Percentiles rank a stretch among this genome's conserved stretches.
Conservation (phyloP, 2,797 vertebrate species). For the Parambassis ranga region DNA sequence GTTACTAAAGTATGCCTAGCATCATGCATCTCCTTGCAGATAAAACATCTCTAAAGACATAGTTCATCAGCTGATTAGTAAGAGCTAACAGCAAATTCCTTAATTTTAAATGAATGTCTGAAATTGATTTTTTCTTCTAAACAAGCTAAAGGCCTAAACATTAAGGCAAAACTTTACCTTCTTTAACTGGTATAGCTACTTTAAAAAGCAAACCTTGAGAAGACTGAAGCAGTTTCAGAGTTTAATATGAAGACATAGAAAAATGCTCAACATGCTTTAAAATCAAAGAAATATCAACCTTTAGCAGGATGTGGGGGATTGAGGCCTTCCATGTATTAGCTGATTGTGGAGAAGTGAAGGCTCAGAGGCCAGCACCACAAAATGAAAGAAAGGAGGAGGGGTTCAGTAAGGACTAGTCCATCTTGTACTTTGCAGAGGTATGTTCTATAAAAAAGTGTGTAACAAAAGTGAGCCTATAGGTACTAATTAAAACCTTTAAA, state of each 20-base stretch:
- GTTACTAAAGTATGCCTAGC: neutral
- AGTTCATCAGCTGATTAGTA: neutral
- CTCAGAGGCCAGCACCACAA: slow-evolving; percentile 42
- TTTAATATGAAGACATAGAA: too few species aligned
- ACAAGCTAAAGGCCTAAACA: neutral
- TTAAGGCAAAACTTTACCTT: neutral
- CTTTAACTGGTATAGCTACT: neutral
- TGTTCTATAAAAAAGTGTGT: slow-evolving; percentile 10
- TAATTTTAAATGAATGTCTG: neutral
- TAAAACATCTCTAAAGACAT: neutral
- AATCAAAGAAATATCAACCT: slow-evolving; percentile 35
- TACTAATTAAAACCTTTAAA: neutral
- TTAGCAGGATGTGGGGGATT: slow-evolving; percentile 41
- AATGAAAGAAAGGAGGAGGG: slow-evolving; percentile 61
- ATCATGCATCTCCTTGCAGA: neutral
- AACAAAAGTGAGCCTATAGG: neutral
- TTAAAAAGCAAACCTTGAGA: neutral
- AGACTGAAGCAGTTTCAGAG: slow-evolving; percentile 1
- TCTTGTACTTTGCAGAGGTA: slow-evolving; percentile 32
- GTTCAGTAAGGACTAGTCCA: slow-evolving; percentile 52
- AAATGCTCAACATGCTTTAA: slow-evolving; percentile 29
- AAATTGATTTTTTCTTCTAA: neutral
- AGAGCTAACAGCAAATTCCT: neutral
- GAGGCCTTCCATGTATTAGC: slow-evolving; percentile 53
- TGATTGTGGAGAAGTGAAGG: slow-evolving; percentile 40